Conservation (phyloP, 1,140 invertebrate genomes). For the Papilio polyxenes region DNA sequence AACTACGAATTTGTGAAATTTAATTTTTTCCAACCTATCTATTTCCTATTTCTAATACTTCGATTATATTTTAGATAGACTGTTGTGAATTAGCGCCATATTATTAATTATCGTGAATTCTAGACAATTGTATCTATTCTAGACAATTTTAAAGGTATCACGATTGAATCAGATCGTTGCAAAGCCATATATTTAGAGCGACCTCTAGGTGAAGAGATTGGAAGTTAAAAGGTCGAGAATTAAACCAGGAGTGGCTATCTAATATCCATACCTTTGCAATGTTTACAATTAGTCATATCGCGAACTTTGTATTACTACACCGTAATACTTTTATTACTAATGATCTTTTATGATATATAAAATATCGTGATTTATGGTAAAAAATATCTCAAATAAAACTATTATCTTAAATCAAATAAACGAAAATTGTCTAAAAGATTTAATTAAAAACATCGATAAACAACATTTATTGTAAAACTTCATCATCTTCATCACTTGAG, state of each 20-base stretch:
- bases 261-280: slow-evolving; percentile 6
- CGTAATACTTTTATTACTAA: not conserved
- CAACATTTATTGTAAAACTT: too few relatives aligned
- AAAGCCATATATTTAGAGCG: not conserved
- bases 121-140: too few relatives aligned
- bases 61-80: too few relatives aligned
- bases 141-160: not conserved
- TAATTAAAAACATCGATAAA: too few relatives aligned
- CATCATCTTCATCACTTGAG: too few relatives aligned
- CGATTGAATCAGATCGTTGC: slow-evolving; percentile 12
- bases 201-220: slow-evolving; percentile 11
- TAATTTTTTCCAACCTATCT: too few relatives aligned
- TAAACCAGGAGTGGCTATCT: slow-evolving; percentile 17
- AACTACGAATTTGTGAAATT: too few relatives aligned
- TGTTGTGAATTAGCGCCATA: too few relatives aligned
- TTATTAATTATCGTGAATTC: too few relatives aligned
- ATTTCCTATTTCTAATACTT: too few relatives aligned
- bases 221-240: slow-evolving; percentile 22
- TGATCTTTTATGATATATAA: not conserved
- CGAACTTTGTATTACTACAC: not conserved
- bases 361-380: not conserved
- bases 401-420: not conserved
- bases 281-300: slow-evolving; percentile 13
- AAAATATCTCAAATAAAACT: not conserved
- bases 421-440: not conserved